Percentiles rank a stretch among this genome's conserved stretches.
Conservation (phyloP, 1,140 invertebrate species). For the Marisa cornuarietis region DNA sequence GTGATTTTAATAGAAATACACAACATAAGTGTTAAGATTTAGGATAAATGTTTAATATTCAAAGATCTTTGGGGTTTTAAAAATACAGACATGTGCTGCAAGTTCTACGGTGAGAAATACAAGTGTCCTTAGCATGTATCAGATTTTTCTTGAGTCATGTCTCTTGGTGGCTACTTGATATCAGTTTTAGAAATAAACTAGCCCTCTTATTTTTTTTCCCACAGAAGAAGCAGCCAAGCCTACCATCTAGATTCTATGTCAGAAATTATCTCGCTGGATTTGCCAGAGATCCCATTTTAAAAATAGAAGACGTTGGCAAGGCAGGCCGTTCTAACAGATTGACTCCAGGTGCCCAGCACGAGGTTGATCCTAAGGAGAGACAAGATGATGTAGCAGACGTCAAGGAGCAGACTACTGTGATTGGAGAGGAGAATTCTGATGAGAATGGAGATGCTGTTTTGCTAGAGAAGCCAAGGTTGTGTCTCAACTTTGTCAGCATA, state of each 20-base stretch:
- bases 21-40: too few species aligned
- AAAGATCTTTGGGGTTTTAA: too few species aligned
- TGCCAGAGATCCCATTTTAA: conserved; percentile 78
- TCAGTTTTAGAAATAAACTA: background rate
- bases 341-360: background rate
- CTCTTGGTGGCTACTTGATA: background rate
- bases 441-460: conserved; percentile 44
- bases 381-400: background rate
- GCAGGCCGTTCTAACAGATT: background rate
- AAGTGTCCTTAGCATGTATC: background rate
- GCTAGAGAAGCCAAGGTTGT: conserved; percentile 29
- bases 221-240: conserved; percentile 74
- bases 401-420: conserved; percentile 14
- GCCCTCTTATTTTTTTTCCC: conserved; percentile 60
- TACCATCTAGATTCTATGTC: conserved; percentile 86
- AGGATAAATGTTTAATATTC: too few species aligned
- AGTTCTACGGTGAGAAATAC: too few species aligned
- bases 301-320: conserved; percentile 23
- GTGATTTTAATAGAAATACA: too few species aligned
- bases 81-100: too few species aligned
- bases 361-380: conserved; percentile 11
- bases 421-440: conserved; percentile 31
- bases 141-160: background rate
- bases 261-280: conserved; percentile 88
- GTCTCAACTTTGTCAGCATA: too few species aligned